phyloP scores from a whole-genome alignment of 1,140 invertebrate species.

The Adelges cooleyi region DNA sequence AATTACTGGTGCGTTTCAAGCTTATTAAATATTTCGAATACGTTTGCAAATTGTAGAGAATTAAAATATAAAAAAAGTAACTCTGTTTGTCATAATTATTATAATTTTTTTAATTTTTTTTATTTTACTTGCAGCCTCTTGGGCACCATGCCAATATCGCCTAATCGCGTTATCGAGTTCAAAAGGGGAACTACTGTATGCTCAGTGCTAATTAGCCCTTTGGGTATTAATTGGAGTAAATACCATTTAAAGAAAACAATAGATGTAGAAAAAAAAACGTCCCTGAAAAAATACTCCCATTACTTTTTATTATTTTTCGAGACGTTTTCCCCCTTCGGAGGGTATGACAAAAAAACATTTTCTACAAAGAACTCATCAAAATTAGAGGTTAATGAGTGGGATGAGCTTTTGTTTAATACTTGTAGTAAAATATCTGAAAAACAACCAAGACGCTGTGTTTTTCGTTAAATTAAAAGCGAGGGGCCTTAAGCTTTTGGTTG shows the following conservation, averaged over 20 bases:
- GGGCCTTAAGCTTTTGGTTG: slow-evolving; percentile 24
- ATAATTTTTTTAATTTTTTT: too few species aligned
- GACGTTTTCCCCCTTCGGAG: neutral
- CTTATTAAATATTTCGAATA: too few species aligned
- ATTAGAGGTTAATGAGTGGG: slow-evolving; percentile 29
- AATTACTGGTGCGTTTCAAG: too few species aligned
- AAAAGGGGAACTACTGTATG: neutral
- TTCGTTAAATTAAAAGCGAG: slow-evolving; percentile 25
- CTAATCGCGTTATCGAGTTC: slow-evolving; percentile 6
- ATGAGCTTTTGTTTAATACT: slow-evolving; percentile 26
- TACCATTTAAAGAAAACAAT: slow-evolving; percentile 23
- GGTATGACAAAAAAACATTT: slow-evolving; percentile 4
- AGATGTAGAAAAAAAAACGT: slow-evolving; percentile 14
- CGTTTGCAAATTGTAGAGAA: too few species aligned
- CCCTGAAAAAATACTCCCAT: neutral
- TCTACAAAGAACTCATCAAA: slow-evolving; percentile 25
- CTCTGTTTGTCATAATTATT: too few species aligned
- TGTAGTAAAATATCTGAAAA: neutral
- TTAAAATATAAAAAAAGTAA: too few species aligned
- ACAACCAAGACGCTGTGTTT: neutral
- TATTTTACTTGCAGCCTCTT: neutral
- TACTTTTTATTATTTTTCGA: slow-evolving; percentile 22
- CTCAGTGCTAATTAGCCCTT: slow-evolving; percentile 22
- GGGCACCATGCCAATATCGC: slow-evolving; percentile 12
- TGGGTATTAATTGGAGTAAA: slow-evolving; percentile 28